These are phyloP conservation scores for Ibycter americanus DNA, from an alignment of 2,797 vertebrate genomes.

Conservation along the genomic window DNA sequence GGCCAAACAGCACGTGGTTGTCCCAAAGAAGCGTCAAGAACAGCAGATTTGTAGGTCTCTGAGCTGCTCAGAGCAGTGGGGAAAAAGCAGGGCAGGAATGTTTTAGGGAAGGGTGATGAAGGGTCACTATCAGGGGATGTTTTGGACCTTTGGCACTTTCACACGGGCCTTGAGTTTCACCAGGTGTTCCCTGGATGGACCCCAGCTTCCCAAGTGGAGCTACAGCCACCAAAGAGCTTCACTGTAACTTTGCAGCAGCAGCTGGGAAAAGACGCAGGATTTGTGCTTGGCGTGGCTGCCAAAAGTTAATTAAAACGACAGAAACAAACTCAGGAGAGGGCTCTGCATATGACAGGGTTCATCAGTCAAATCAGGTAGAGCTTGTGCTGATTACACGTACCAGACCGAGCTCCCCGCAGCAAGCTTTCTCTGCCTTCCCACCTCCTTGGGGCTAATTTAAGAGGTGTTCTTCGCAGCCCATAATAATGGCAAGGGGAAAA, in stretches of 20 bases:
- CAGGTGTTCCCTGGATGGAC: background rate
- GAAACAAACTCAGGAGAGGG: background rate
- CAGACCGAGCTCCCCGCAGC: background rate
- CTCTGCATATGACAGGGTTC: background rate
- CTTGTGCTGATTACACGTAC: background rate
- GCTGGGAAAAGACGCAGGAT: background rate
- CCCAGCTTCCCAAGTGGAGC: fast-evolving
- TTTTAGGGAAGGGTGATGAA: background rate
- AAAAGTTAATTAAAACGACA: conserved; percentile 35
- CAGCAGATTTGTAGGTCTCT: background rate
- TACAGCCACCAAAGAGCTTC: background rate
- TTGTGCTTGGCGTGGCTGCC: background rate
- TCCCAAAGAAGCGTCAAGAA: background rate
- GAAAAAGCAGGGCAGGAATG: background rate
- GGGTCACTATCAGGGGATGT: fast-evolving
- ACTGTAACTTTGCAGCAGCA: background rate
- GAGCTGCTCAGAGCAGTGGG: background rate
- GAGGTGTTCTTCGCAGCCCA: background rate
- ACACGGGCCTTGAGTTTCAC: background rate
- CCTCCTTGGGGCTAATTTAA: conserved; percentile 43
- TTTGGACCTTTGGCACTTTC: background rate
- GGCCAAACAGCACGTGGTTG: fast-evolving
- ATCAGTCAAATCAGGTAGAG: background rate
- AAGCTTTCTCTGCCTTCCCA: background rate
- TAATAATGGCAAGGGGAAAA: background rate